Evolutionary conservation across 1,140 invertebrate genomes (phyloP).

Genomic region (Myzus persicae): DNA sequence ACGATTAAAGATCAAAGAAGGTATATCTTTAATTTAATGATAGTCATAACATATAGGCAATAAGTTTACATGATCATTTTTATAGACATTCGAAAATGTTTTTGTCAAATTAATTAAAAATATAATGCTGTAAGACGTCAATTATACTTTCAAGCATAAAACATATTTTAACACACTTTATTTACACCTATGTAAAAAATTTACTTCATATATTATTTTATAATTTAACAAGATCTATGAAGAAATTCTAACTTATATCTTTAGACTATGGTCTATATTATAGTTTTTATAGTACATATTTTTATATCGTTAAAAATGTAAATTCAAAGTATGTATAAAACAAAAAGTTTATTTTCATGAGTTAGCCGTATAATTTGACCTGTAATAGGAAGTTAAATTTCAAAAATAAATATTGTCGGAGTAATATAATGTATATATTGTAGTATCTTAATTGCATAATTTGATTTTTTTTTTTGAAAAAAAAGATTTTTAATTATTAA

Average conservation of each 20-base stretch:
- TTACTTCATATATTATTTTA: neutral
- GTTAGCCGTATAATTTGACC: neutral
- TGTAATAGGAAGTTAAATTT: neutral
- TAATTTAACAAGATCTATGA: neutral
- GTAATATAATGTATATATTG: too few species aligned
- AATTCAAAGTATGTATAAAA: neutral
- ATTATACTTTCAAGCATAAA: neutral
- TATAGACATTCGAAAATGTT: neutral
- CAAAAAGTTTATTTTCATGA: neutral
- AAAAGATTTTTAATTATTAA: too few species aligned
- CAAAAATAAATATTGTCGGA: neutral
- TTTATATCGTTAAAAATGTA: neutral
- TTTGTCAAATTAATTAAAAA: neutral
- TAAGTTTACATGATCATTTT: neutral
- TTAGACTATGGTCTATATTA: neutral
- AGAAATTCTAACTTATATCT: neutral
- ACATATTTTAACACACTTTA: neutral
- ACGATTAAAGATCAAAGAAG: too few species aligned
- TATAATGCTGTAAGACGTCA: neutral
- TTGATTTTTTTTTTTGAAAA: too few species aligned
- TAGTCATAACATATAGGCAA: neutral
- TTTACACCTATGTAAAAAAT: neutral
- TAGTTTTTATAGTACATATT: too few species aligned
- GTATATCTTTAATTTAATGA: too few species aligned
- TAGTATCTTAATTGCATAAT: neutral